These are phyloP conservation scores for Spheniscus humboldti DNA, from an alignment of 2,797 vertebrate genomes.

Conservation along the genomic window DNA sequence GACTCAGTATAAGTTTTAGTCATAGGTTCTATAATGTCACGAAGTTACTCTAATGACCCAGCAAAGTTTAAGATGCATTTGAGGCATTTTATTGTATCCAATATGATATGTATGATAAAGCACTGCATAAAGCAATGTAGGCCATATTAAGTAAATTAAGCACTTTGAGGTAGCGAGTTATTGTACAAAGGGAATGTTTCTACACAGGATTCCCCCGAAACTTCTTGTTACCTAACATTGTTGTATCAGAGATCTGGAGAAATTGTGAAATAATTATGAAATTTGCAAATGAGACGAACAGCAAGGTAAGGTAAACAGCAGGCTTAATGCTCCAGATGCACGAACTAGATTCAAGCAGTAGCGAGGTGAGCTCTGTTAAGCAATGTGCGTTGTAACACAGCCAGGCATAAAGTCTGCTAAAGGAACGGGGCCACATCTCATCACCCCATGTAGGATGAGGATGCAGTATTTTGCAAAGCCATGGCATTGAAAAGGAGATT, in stretches of 20 bases:
- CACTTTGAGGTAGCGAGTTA: background rate
- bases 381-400: background rate
- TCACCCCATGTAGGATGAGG: background rate
- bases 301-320: background rate
- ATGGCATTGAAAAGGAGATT: background rate
- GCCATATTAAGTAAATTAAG: background rate
- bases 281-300: background rate
- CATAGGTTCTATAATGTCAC: background rate
- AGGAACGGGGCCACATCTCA: rapidly evolving
- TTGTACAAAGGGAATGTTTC: background rate
- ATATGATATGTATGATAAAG: background rate
- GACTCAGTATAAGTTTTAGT: background rate
- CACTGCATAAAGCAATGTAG: background rate
- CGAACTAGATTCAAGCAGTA: background rate
- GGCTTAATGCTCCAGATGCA: background rate
- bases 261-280: background rate
- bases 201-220: background rate
- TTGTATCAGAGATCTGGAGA: background rate
- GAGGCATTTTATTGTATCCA: background rate
- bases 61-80: background rate
- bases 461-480: background rate
- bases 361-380: background rate
- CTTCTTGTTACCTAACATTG: background rate
- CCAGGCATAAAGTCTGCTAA: background rate
- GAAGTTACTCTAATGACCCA: background rate